Evolutionary conservation across 2,797 vertebrate species (phyloP).

Genomic region (Neomorphus geoffroyi): DNA sequence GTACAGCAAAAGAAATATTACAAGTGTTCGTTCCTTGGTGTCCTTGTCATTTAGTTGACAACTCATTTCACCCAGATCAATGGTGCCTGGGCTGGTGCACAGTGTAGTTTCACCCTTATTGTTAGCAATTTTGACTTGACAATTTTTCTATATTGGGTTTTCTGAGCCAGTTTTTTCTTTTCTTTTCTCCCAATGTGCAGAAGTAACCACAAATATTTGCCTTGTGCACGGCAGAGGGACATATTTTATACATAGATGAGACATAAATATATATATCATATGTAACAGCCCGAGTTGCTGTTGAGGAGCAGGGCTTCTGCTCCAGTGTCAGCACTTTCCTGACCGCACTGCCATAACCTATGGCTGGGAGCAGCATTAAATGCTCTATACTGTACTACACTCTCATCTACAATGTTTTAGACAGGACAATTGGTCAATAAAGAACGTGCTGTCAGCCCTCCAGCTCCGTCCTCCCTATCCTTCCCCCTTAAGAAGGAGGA

Average conservation of each 20-base stretch:
- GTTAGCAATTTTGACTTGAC: not conserved
- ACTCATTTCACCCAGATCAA: not conserved
- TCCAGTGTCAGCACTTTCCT: fast-evolving
- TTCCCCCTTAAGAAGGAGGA: not conserved
- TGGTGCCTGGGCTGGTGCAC: not conserved
- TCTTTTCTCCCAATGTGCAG: not conserved
- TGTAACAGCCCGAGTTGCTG: not conserved
- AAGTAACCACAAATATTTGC: not conserved
- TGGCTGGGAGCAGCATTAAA: not conserved
- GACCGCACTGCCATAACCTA: not conserved
- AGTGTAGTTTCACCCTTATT: not conserved
- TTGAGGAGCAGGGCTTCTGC: not conserved
- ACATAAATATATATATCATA: not conserved
- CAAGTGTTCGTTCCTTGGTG: not conserved
- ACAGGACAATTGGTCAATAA: not conserved
- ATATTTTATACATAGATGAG: not conserved
- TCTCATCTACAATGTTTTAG: not conserved
- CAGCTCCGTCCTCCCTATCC: not conserved
- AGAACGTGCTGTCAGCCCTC: not conserved
- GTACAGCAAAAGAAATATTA: not conserved
- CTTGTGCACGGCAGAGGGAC: fast-evolving
- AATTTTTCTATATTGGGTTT: not conserved
- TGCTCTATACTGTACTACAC: not conserved
- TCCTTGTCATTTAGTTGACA: not conserved
- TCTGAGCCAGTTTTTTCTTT: not conserved